Evolutionary conservation across 2,113 vertebrate species (phyloP), one percentile per base, ranked within the genome.

Genomic region (Pachycephala philippinensis): DNA sequence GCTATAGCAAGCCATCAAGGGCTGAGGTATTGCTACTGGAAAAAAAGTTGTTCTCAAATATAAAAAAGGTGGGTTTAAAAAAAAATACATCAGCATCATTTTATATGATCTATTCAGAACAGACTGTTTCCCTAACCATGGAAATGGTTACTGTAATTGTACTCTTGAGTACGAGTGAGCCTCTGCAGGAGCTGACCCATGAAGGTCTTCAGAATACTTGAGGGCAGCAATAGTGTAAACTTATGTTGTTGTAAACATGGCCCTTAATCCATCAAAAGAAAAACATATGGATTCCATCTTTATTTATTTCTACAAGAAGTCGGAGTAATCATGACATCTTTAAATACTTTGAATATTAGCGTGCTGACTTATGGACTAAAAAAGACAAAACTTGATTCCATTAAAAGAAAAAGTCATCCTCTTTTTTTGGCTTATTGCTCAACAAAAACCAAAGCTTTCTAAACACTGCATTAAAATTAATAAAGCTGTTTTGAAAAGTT

Each of bases 201-300:
- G 71, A 91, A 94, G n/a, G 42, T 80, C 95, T 94, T 64, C 78
- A 93, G 82, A 93, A 94, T 90, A 96, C 75, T 96, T 74, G 85
- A 96, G 95, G 93, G 84, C 93, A 96, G 87, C 84, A 91, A 82
- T 71, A 96, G 90, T 84, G 93, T 97, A 97, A 97, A 96, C 95
- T 97, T 94, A 80, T 94, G 95, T 96, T 96, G 95, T 90, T 95
- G 95, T 92, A 97, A 97, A 96, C 96, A 96, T 95, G 49, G 85
- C 79, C 75, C 79, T 93, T 95, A 96, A 96, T 97, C 91, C 95
- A 94, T 94, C 85, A 96, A 92, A 96, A 94, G 92, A 74, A 94
- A 87, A 94, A 91, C 95, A 96, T 93, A 96, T 96, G 95, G 95
- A 94, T 94, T 93, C 82, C 93, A 93, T 96, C 94, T 93, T 95